Evolutionary conservation across 2,888 invertebrate species (phyloP), one percentile per base, ranked within the genome.

Genomic region (Cinara cedri): DNA sequence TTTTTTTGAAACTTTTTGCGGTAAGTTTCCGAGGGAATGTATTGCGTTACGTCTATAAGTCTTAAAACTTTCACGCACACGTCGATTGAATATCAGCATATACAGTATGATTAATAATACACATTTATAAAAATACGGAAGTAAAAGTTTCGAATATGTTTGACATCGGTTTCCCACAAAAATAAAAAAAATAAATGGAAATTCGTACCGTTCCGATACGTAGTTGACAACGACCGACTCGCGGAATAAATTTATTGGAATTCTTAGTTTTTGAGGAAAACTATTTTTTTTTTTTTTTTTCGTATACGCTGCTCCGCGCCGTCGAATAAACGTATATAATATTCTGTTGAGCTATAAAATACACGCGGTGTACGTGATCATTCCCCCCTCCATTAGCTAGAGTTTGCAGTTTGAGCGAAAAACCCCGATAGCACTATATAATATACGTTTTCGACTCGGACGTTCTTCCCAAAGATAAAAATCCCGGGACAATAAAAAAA

Each of bases 51-150:
- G 13, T 24, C 42, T 34, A 34, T 34, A 34, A n/a, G 42, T 63
- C 21, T 44, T 44, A 42, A 65, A 75, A 75, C 24, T 65, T 65
- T 54, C 42, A 24, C 65, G 51, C 54, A 63, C 19, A 26, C 49
- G 65, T 75, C 74, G 54, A 75, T 75, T 65, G 63, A 44, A 65
- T 44, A 65, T 74, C 44, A 24, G 21, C 19, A 63, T 49, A 49
- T 63, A 71, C 2, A 42, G 51, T 21, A 63, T 63, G 62, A 63
- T 63, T 65, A 65, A 65, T 75, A 65, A 49, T 72, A 16, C 13
- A 13, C n/a, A 26, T 49, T 49, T 60, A 19, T 60, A 19, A 0
- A 66, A 57, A 49, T 16, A 60, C 72, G 19, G 3, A 62, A 19
- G 16, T 16, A 14, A 72, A 51, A 62, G 62, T 72, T 72, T 72